Conservation (phyloP, 2,888 invertebrate species). For the Bedellia somnulentella region DNA sequence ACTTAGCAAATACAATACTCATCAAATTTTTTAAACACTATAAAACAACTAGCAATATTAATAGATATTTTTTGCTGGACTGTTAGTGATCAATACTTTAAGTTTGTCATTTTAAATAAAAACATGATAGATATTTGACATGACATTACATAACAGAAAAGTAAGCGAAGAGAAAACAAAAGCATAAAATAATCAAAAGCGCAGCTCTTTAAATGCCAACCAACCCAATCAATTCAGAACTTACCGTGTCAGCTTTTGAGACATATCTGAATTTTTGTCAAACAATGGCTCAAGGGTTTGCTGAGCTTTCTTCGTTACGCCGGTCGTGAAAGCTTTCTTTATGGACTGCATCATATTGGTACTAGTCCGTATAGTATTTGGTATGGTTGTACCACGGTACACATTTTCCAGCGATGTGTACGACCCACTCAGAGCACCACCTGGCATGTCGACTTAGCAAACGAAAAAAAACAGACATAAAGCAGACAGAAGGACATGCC, state of each 20-base stretch:
- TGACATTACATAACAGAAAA: no score
- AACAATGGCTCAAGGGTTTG: slow-evolving; percentile 22
- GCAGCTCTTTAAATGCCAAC: no score
- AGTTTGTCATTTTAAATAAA: no score
- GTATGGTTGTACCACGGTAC: slow-evolving; percentile 65
- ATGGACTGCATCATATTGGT: slow-evolving; percentile 59
- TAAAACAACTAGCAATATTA: no score
- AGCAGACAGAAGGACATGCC: slow-evolving; percentile 14
- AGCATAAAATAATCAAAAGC: slow-evolving; percentile 10
- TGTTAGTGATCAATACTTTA: no score
- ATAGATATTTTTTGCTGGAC: no score
- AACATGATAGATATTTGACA: no score
- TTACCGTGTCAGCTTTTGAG: slow-evolving; percentile 18
- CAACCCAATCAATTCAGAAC: no score
- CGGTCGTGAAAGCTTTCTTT: slow-evolving; percentile 63
- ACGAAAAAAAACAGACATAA: slow-evolving; percentile 20
- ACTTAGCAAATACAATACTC: no score
- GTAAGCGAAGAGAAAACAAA: slow-evolving; percentile 26
- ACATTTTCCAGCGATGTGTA: slow-evolving; percentile 66
- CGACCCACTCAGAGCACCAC: slow-evolving; percentile 64
- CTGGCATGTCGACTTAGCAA: slow-evolving; percentile 60
- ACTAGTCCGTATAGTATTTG: slow-evolving; percentile 41
- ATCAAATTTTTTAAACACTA: no score
- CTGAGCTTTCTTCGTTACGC: slow-evolving; percentile 35
- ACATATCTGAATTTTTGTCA: slow-evolving; percentile 15